Conservation (phyloP, 2,113 vertebrate species). For the Casuarius casuarius region DNA sequence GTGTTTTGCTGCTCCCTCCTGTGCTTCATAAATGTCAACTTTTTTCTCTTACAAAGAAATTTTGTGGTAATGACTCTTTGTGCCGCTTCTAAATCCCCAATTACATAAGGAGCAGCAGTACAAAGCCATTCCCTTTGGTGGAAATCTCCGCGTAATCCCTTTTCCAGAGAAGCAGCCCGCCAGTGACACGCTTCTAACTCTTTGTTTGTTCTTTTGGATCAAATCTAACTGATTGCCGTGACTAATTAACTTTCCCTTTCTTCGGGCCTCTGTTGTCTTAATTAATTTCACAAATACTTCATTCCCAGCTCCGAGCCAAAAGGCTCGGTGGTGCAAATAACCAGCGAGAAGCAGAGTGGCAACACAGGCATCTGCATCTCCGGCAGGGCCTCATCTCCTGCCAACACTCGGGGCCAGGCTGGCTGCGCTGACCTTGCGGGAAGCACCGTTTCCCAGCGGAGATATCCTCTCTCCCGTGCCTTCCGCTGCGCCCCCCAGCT, state of each 20-base stretch:
- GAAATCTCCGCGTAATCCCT: constrained; percentile 77
- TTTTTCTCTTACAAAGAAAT: constrained; percentile 72
- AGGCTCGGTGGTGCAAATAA: constrained; percentile 43
- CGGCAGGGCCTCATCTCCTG: accelerated
- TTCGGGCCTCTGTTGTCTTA: constrained; percentile 79
- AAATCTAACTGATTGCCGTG: constrained; percentile 80
- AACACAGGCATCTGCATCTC: accelerated
- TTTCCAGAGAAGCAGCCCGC: constrained; percentile 75
- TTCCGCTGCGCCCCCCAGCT: background rate
- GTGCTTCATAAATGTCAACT: constrained; percentile 70
- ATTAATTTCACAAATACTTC: constrained; percentile 77
- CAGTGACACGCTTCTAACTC: constrained; percentile 76
- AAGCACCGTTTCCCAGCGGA: accelerated
- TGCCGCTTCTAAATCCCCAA: constrained; percentile 78
- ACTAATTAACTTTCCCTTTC: constrained; percentile 80
- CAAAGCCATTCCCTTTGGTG: constrained; percentile 76
- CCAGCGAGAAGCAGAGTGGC: background rate
- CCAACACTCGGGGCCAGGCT: background rate
- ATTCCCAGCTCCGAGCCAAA: constrained; percentile 57
- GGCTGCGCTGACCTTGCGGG: background rate
- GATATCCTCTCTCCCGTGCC: accelerated
- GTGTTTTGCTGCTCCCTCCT: constrained; percentile 57
- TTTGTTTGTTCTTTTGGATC: constrained; percentile 79
- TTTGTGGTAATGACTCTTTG: constrained; percentile 76
- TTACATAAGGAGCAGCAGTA: constrained; percentile 76